Evolutionary conservation across 1,140 invertebrate species (phyloP).

Genomic region (Macrocentrus cingulum): DNA sequence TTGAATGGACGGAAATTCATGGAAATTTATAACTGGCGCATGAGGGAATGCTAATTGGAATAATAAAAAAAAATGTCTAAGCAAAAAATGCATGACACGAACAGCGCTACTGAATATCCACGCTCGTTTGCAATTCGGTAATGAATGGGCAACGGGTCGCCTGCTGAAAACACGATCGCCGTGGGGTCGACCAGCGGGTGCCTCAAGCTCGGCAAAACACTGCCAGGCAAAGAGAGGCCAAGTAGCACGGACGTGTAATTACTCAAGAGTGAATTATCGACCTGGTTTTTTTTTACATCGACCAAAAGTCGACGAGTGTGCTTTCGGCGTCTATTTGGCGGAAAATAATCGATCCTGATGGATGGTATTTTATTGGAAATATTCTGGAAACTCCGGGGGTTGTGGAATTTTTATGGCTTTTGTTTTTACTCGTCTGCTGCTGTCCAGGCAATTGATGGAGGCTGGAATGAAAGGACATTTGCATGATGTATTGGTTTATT

Average conservation of each 20-base stretch:
- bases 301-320: constrained; percentile 2
- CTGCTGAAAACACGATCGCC: constrained; percentile 27
- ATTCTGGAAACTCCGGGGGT: no score
- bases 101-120: constrained; percentile 30
- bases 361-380: no score
- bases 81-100: constrained; percentile 27
- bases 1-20: not conserved
- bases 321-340: no score
- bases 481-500: not conserved
- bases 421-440: no score
- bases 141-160: constrained; percentile 31
- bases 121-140: constrained; percentile 35
- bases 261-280: constrained; percentile 45
- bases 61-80: constrained; percentile 16
- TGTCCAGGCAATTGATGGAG: no score
- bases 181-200: constrained; percentile 22
- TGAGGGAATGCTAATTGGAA: not conserved
- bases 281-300: no score
- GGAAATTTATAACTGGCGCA: constrained; percentile 5
- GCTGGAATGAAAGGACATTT: no score
- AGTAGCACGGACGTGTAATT: constrained; percentile 36
- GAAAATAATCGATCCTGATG: no score
- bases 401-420: no score
- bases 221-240: not conserved
- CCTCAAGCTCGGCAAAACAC: constrained; percentile 20